Conservation (phyloP, 2,113 vertebrate species). For the Channa argus region DNA sequence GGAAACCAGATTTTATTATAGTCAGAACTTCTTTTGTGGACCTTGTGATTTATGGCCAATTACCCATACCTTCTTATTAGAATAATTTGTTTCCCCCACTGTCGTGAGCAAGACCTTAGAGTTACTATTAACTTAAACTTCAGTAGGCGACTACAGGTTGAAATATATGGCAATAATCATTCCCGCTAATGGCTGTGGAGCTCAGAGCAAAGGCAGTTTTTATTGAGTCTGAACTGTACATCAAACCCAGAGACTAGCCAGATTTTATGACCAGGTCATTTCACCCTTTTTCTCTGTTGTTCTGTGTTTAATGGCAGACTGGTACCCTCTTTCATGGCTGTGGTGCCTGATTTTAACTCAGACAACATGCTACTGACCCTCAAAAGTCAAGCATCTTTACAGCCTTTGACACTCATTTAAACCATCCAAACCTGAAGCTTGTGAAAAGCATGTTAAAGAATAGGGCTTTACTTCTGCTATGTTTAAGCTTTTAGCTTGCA, state of each 20-base stretch:
- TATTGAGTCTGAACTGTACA: slow-evolving; percentile 74
- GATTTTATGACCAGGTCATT: slow-evolving; percentile 70
- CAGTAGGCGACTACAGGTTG: slow-evolving; percentile 70
- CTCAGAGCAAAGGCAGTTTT: slow-evolving; percentile 69
- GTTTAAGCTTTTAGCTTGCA: not conserved
- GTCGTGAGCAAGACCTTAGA: slow-evolving; percentile 61
- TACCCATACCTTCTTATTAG: slow-evolving; percentile 67
- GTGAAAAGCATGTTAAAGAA: slow-evolving; percentile 12
- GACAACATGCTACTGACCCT: slow-evolving; percentile 63
- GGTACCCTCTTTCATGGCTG: slow-evolving; percentile 72
- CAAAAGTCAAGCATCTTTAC: slow-evolving; percentile 42
- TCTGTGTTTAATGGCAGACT: slow-evolving; percentile 71
- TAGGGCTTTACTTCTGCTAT: not conserved
- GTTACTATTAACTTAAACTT: slow-evolving; percentile 72
- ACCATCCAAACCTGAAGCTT: slow-evolving; percentile 24
- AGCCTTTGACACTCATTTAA: slow-evolving; percentile 51
- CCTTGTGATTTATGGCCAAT: slow-evolving; percentile 74
- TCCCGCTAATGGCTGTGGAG: slow-evolving; percentile 73
- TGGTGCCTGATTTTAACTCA: slow-evolving; percentile 62
- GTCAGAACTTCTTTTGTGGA: slow-evolving; percentile 41
- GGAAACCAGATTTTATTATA: slow-evolving; percentile 67
- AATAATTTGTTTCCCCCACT: slow-evolving; percentile 74
- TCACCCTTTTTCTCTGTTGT: slow-evolving; percentile 69
- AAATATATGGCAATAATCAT: slow-evolving; percentile 80
- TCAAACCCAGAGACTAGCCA: slow-evolving; percentile 67